These are phyloP conservation scores for Ophion costatus DNA, from an alignment of 2,888 invertebrate genomes.

Conservation along the genomic window DNA sequence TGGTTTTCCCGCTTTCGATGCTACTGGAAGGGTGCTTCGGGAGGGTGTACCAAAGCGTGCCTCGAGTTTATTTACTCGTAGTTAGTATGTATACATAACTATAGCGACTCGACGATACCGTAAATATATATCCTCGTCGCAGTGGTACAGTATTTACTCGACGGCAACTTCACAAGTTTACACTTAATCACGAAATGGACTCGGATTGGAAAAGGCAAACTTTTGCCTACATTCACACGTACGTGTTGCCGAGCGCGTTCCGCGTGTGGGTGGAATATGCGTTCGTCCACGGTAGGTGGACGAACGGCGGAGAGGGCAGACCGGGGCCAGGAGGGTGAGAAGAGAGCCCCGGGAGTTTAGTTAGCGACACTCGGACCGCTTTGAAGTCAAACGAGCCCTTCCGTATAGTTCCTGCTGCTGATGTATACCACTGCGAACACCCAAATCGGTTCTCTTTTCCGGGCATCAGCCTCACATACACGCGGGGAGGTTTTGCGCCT, in stretches of 20 bases:
- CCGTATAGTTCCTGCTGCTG: constrained; percentile 61
- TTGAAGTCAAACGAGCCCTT: constrained; percentile 79
- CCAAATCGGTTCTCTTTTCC: constrained; percentile 45
- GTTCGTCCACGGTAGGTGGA: constrained; percentile 7
- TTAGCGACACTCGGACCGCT: constrained; percentile 80
- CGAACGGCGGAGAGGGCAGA: background rate
- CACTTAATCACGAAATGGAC: constrained; percentile 83
- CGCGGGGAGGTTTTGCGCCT: constrained; percentile 62
- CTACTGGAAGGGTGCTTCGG: constrained; percentile 12
- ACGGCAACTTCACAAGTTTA: constrained; percentile 78
- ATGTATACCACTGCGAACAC: constrained; percentile 51
- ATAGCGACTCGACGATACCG: constrained; percentile 10
- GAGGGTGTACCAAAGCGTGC: constrained; percentile 53
- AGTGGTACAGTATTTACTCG: constrained; percentile 59
- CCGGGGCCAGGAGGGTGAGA: background rate
- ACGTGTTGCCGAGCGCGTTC: constrained; percentile 2
- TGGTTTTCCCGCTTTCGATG: constrained; percentile 18
- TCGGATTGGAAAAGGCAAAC: constrained; percentile 80
- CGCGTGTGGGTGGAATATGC: constrained; percentile 38
- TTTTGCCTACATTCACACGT: constrained; percentile 55
- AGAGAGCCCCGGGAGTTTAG: constrained; percentile 77
- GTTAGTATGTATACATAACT: constrained; percentile 13
- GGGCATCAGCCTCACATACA: constrained; percentile 13
- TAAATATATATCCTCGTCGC: constrained; percentile 54
- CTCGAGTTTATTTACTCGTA: constrained; percentile 57